These are phyloP conservation scores for Orientallactaga bullata DNA, from an alignment of 2,113 vertebrate species.

Conservation along the genomic window DNA sequence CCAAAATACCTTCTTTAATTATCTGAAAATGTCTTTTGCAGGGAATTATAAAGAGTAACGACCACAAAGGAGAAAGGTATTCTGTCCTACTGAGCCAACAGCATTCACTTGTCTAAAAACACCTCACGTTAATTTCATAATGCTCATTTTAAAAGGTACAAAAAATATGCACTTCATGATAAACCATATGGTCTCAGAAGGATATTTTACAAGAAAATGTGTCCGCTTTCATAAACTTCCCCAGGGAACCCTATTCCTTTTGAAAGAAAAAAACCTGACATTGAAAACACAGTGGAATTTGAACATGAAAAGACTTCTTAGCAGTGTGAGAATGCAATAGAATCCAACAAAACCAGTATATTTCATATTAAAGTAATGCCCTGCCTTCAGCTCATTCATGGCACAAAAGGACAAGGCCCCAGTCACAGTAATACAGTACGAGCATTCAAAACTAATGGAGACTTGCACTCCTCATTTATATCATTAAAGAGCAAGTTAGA, in stretches of 20 bases:
- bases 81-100: constrained; percentile 55
- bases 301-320: constrained; percentile 74
- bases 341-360: constrained; percentile 63
- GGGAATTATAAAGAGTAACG: constrained; percentile 73
- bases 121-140: constrained; percentile 71
- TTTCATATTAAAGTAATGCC: constrained; percentile 61
- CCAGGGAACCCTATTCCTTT: constrained; percentile 74
- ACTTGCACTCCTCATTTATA: background rate
- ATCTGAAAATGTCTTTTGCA: constrained; percentile 71
- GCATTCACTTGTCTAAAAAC: constrained; percentile 64
- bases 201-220: constrained; percentile 80
- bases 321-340: constrained; percentile 56
- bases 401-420: constrained; percentile 49
- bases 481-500: constrained; percentile 22
- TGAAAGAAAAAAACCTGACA: constrained; percentile 66
- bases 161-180: constrained; percentile 74
- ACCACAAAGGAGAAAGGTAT: constrained; percentile 49
- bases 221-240: constrained; percentile 79
- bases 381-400: constrained; percentile 6
- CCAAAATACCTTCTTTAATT: constrained; percentile 72
- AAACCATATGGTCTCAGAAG: constrained; percentile 73
- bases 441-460: constrained; percentile 36
- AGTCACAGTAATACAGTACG: background rate
- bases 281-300: constrained; percentile 76
- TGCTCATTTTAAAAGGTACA: constrained; percentile 63